Evolutionary conservation across 2,797 vertebrate species (phyloP), one percentile per base, ranked within the genome.

Genomic region (Scyliorhinus canicula): DNA sequence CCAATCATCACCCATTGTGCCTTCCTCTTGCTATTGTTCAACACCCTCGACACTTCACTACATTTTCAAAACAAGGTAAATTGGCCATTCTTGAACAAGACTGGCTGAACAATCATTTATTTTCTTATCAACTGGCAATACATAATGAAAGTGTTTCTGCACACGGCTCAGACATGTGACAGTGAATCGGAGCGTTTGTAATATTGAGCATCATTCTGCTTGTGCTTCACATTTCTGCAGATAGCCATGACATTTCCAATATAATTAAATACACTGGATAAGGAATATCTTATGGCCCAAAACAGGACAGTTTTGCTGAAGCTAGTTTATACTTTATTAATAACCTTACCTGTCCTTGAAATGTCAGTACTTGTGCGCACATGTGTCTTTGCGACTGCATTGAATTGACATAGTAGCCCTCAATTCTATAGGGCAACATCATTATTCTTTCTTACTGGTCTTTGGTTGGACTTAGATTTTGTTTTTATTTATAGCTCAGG

Each of bases 101-200:
- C 40, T n/a, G 85, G 55, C 55, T 74, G 57, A 88, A 88, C 85
- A 88, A 57, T 57, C 85, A 60, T 57, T 88, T 88, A 88, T 19
- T 88, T 88, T 57, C 85, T 88, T 57, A n/a, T 60, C 85, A 88
- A 88, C 31, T 60, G 55, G 55, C 31, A 60, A n/a, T 28, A n/a
- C 52, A n/a, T 57, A 55, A 35, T n/a, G 11, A 57, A 57, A 88
- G 12, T 19, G 31, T 5, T 86, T 86, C 84, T 4, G 50, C 52
- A 55, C 2, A 35, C 14, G 14, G 52, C 8, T 88, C 14, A 57
- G 50, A 31, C 24, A 50, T 31, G 24, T 52, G 50, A 14, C 79
- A 82, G 40, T 47, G 21, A 86, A 55, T 6, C 28, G 84, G 52
- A 86, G 3, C 28, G 31, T 60, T 60, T 57, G 55, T 57, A 47